Evolutionary conservation across 2,888 invertebrate genomes (phyloP).

Genomic region (Temnothorax ravouxi): DNA sequence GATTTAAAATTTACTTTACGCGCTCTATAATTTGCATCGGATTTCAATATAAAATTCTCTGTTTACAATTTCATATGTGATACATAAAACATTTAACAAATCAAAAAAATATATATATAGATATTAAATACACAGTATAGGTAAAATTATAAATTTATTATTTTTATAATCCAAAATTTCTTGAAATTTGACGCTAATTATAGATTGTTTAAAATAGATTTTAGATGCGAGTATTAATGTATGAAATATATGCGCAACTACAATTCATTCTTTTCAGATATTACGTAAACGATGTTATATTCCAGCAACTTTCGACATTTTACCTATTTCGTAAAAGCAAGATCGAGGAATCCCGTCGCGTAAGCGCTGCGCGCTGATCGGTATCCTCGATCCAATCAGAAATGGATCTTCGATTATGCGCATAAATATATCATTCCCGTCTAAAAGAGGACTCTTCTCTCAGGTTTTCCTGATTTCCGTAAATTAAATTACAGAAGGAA

Average conservation of each 20-base stretch:
- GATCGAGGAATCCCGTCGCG: background rate
- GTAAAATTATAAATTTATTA: background rate
- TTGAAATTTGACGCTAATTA: background rate
- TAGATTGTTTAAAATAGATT: background rate
- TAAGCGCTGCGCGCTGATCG: no score
- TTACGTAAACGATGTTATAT: constrained; percentile 23
- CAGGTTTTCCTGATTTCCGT: constrained; percentile 17
- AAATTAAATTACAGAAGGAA: constrained; percentile 32
- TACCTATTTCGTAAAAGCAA: background rate
- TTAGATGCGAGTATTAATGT: background rate
- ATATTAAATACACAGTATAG: background rate
- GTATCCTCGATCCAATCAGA: background rate
- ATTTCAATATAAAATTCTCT: background rate
- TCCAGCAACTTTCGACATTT: background rate
- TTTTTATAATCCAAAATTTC: background rate
- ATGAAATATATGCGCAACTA: background rate
- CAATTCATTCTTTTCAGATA: background rate
- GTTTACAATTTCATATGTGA: background rate
- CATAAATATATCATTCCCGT: background rate
- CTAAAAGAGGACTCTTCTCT: background rate
- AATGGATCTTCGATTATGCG: constrained; percentile 8
- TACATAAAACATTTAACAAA: background rate
- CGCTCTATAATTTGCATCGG: background rate
- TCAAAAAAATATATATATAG: background rate
- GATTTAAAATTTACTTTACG: background rate